These are phyloP conservation scores for Phocides pigmalion DNA, from an alignment of 1,140 invertebrate genomes.

Conservation along the genomic window DNA sequence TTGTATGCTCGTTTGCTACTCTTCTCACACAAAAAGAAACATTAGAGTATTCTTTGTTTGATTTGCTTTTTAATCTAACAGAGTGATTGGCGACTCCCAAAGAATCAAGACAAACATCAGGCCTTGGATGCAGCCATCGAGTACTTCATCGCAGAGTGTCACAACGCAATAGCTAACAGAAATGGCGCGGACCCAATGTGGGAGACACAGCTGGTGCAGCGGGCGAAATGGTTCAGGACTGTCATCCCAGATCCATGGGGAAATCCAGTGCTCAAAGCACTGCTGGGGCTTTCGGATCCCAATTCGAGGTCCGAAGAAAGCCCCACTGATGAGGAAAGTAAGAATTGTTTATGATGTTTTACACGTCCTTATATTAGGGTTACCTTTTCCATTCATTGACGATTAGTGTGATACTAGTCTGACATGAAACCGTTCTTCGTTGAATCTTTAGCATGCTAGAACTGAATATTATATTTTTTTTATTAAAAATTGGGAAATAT, in stretches of 20 bases:
- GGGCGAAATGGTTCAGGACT: conserved; percentile 59
- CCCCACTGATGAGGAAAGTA: conserved; percentile 61
- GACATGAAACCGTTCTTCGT: too few relatives aligned
- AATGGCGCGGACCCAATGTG: conserved; percentile 47
- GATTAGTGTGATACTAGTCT: too few relatives aligned
- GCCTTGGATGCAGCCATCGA: conserved; percentile 58
- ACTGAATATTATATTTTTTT: too few relatives aligned
- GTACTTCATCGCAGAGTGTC: conserved; percentile 52
- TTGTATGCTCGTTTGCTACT: too few relatives aligned
- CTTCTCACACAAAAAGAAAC: too few relatives aligned
- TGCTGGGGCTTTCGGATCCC: conserved; percentile 47
- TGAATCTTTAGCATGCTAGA: too few relatives aligned
- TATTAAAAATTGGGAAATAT: too few relatives aligned
- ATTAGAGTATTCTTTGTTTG: too few relatives aligned
- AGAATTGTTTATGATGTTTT: conserved; percentile 21
- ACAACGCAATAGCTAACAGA: conserved; percentile 30
- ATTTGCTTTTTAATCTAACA: conserved; percentile 37
- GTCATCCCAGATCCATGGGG: conserved; percentile 71
- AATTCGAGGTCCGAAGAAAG: conserved; percentile 18
- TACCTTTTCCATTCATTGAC: too few relatives aligned
- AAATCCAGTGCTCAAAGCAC: conserved; percentile 64
- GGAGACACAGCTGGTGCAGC: conserved; percentile 55
- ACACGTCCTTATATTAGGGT: too few relatives aligned
- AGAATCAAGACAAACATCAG: conserved; percentile 54
- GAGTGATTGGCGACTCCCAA: conserved; percentile 66